These are phyloP conservation scores for Rhodeus uyekii DNA, from an alignment of 2,797 vertebrate genomes.

Conservation along the genomic window DNA sequence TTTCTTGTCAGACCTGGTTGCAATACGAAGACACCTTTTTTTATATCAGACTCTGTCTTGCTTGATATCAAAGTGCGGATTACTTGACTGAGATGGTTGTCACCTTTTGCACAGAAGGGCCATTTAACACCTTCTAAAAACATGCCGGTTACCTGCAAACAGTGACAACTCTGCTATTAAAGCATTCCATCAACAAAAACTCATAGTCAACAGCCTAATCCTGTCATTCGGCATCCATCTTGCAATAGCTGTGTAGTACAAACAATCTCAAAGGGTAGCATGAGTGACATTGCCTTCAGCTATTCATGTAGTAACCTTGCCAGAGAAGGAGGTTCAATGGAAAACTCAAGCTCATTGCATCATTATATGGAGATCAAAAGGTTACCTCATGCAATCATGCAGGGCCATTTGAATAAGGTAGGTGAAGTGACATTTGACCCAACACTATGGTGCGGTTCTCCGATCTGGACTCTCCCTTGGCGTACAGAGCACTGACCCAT, in stretches of 20 bases:
- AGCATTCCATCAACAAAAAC: constrained; percentile 1
- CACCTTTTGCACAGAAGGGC: not conserved
- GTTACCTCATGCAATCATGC: constrained; percentile 45
- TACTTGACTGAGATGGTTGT: constrained; percentile 15
- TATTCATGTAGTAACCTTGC: constrained; percentile 21
- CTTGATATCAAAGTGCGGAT: not conserved
- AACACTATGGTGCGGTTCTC: not conserved
- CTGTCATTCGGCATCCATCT: not conserved
- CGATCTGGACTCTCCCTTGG: not conserved
- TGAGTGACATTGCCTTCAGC: constrained; percentile 27
- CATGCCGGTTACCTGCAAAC: constrained; percentile 3
- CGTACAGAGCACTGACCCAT: not conserved
- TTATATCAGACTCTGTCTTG: constrained; percentile 1
- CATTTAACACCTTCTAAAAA: not conserved
- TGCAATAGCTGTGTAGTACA: not conserved
- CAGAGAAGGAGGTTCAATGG: constrained; percentile 16
- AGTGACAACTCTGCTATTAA: not conserved
- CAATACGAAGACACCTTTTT: not conserved
- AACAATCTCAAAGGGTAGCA: constrained; percentile 11
- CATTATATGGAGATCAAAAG: constrained; percentile 37
- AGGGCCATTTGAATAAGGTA: constrained; percentile 20
- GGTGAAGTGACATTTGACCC: constrained; percentile 33
- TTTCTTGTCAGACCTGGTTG: not conserved
- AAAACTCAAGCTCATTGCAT: constrained; percentile 32
- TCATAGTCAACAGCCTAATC: not conserved